Evolutionary conservation across 2,797 vertebrate species (phyloP), one percentile per base, ranked within the genome.

Genomic region (Acrossocheilus fasciatus): DNA sequence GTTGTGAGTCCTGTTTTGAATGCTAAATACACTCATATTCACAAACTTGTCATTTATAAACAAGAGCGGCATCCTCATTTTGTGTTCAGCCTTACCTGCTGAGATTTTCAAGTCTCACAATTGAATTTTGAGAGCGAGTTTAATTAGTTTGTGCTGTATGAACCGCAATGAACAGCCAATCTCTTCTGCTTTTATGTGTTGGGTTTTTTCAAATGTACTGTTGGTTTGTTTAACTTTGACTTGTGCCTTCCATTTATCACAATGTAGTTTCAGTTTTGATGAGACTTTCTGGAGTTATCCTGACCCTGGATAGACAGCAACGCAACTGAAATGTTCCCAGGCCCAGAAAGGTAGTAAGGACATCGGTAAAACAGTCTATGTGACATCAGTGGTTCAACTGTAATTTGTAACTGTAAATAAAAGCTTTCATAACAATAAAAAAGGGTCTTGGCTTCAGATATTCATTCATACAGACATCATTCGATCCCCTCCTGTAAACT

Each of bases 381-480:
- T 30, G 30, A 30, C 30, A 30, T 30, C 30, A 30, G 30, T 30
- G 30, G 30, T 30, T 30, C 30, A 30, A 30, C 30, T 30, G 30
- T 30, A 30, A 30, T 30, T 30, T 30, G 30, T 30, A 30, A 30
- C 30, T 30, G 30, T 30, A 30, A 30, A 30, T 30, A 30, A 30
- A 30, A 30, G 30, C 30, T 30, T 30, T 30, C 2, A 2, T 30
- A 34, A 11, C 45, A 20, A 34, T 50, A 75, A 34, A 75, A 75
- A 75, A 20, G 0, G 11, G 3, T 8, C n/a, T 73, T 47, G 41
- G 9, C 3, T 50, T 18, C 45, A 50, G 15, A 50, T 50, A 34
- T 74, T 74, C 15, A 34, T 50, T 74, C n/a, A 30, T 30, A 47
- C 7, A 74, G 72, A 50, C 26, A 50, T 64, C n/a, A 79, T 79